Base-by-base conservation (phyloP, 2,797 vertebrate species). In the Lindbergichthys nudifrons region DNA sequence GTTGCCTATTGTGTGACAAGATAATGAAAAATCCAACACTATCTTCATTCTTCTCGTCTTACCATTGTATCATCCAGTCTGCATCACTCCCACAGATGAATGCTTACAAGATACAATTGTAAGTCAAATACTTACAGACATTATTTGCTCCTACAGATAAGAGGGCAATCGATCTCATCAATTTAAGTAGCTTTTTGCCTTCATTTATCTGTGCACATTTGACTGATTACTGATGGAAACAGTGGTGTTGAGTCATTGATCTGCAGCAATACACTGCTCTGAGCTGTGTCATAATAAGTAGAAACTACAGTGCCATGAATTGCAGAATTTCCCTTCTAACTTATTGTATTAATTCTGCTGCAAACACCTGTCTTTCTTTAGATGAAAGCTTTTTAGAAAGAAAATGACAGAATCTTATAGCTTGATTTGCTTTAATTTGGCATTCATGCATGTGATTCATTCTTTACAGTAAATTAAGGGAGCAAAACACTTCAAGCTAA, bases 371-470 rank as follows among this genome's bases (percentile, higher is more conserved):
- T 41, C n/a, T 51, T 45, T 60, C 61, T 23, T 62, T 48, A 45
- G n/a, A 48, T n/a, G 18, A 53, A 59, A 59, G 5, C 14, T 53
- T 9, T 16, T 32, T 12, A 19, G 57, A 50, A 67, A 68, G 62
- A 71, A 36, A 26, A 42, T 6, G 4, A 8, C 1, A 15, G 13
- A 53, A 18, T 42, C 1, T 43, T 46, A 73, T 51, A 16, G 56
- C 32, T 70, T 18, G 14, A 69, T 71, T 67, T 59, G 41, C 48
- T 74, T 21, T 83, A 19, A 59, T 79, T 68, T 79, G 63, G 62
- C 62, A 13, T 18, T 39, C 7, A 46, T 4, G 41, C 6, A 0
- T 42, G 11, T 54, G 41, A 77, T 48, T 83, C 48, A 75, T 19
- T 65, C 23, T 42, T 65, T 56, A 68, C 63, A 65, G 66, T 61